Base-by-base conservation (phyloP, 2,888 invertebrate genomes). In the Iphiclides podalirius region DNA sequence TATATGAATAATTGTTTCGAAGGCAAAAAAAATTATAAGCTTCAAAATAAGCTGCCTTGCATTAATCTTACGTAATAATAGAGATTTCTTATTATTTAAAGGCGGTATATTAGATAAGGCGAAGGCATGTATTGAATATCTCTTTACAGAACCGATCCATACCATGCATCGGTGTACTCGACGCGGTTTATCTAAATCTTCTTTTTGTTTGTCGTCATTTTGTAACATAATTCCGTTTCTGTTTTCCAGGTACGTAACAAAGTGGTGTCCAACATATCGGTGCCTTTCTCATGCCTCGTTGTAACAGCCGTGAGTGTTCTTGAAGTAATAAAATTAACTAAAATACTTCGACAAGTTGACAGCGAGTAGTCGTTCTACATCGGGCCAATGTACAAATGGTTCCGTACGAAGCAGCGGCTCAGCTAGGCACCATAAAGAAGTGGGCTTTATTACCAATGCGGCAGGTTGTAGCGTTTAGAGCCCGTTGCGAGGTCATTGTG, bases 201-300 rank as follows among this genome's bases (percentile, higher is more conserved):
- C n/a, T 17, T 14, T 46, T 23, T 39, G 11, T 38, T 13, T 9
- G 20, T 20, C n/a, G 17, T 45, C 20, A n/a, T 13, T 20, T 13
- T 38, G n/a, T 34, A 34, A 38, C 38, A 3, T 15, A 20, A 20
- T 38, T 23, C n/a, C n/a, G 4, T 46, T 39, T 46, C 14, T 39
- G 33, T 46, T 20, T 39, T 39, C 11, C 38, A 46, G 46, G 46
- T 46, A 46, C 38, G 46, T 46, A 45, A 28, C 38, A 9, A 9
- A 1, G 17, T n/a, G 12, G 9, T 31, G n/a, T 31, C 31, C 31
- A 31, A n/a, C 31, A 1, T 6, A 8, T 8, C 2, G 6, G n/a
- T n/a, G 15, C 23, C 33, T 16, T 9, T n/a, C 31, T 17, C 38
- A 11, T 11, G 17, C 4, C 6, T 38, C 45, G 4, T 12, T 31